Base-by-base conservation (phyloP, 2,888 invertebrate genomes). In the Rugalucina vietnamica region DNA sequence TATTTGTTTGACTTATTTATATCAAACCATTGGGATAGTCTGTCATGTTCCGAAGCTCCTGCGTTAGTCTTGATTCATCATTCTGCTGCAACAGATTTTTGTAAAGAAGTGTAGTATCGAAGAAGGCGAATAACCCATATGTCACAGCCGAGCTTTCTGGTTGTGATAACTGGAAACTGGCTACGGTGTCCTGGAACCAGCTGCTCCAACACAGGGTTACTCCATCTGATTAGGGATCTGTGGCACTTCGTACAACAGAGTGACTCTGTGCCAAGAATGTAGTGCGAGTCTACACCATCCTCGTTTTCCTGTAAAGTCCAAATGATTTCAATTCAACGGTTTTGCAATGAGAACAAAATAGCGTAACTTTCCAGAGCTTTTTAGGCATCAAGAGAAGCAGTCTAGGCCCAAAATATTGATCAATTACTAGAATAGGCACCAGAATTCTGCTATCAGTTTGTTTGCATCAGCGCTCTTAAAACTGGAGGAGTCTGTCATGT, bases 111-210 rank as follows among this genome's bases (percentile, higher is more conserved):
- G 34, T 79, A 29, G 14, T 81, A 70, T 12, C 87, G 73, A 24
- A 90, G 69, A 21, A 87, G 43, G 14, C 39, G 24, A 2, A 86
- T 70, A 0, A 89, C 89, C 14, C 70, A 50, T 18, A 72, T n/a
- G 54, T 88, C 86, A 73, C 90, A 88, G 14, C 87, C 81, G 34
- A 76, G 57, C 57, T 50, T 85, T 27, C 77, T n/a, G 12, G 89
- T 89, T 2, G 87, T 82, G 50, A 86, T 39, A 69, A 74, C 78
- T 10, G 87, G 83, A 39, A 89, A 89, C 71, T 75, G 79, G 0
- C 43, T 1, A 14, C 73, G 82, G 49, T 85, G 85, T 29, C 83
- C 87, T 27, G 77, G 12, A 57, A 87, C 87, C 29, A 85, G 77
- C 74, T 89, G 89, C 0, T 54, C 18, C 1, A 89, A 2, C 21